Percentiles rank a stretch among this genome's conserved stretches.
phyloP scores from a whole-genome alignment of 1,140 invertebrate genomes.

The Drosophila prosaltans region DNA sequence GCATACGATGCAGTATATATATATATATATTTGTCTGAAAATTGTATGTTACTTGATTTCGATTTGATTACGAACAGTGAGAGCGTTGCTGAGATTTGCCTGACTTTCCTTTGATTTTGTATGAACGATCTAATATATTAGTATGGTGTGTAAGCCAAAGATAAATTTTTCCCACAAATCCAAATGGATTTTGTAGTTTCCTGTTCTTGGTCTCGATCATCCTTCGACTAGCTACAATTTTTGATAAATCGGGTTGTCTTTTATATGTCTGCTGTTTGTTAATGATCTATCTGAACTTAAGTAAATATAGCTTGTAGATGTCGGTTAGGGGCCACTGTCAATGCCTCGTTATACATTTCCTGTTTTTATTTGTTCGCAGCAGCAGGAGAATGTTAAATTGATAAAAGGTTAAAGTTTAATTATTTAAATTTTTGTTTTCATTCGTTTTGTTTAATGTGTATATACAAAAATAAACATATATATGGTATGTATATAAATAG shows the following conservation, averaged over 20 bases:
- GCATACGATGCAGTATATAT: slow-evolving; percentile 37
- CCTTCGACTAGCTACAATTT: slow-evolving; percentile 4
- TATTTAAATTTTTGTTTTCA: slow-evolving; percentile 19
- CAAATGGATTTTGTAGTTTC: neutral
- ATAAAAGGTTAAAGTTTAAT: slow-evolving; percentile 37
- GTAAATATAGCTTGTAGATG: slow-evolving; percentile 33
- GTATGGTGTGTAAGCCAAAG: neutral
- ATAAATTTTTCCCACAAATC: slow-evolving; percentile 5
- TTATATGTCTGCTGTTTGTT: slow-evolving; percentile 15
- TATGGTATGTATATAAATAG: slow-evolving; percentile 31
- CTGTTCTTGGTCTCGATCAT: neutral
- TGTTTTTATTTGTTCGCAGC: slow-evolving; percentile 26
- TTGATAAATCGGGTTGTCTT: slow-evolving; percentile 6
- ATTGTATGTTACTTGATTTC: slow-evolving; percentile 62
- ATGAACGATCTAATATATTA: slow-evolving; percentile 21
- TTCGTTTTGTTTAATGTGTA: slow-evolving; percentile 38
- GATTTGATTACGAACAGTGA: slow-evolving; percentile 34
- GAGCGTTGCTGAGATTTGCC: neutral
- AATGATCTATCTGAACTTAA: slow-evolving; percentile 42
- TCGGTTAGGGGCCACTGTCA: slow-evolving; percentile 67
- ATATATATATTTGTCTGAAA: slow-evolving; percentile 36
- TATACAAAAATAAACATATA: slow-evolving; percentile 32
- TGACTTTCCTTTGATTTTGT: slow-evolving; percentile 61
- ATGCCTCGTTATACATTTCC: slow-evolving; percentile 82
- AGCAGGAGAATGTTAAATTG: slow-evolving; percentile 35